phyloP scores from a whole-genome alignment of 2,797 vertebrate species.

The Setipinna tenuifilis region DNA sequence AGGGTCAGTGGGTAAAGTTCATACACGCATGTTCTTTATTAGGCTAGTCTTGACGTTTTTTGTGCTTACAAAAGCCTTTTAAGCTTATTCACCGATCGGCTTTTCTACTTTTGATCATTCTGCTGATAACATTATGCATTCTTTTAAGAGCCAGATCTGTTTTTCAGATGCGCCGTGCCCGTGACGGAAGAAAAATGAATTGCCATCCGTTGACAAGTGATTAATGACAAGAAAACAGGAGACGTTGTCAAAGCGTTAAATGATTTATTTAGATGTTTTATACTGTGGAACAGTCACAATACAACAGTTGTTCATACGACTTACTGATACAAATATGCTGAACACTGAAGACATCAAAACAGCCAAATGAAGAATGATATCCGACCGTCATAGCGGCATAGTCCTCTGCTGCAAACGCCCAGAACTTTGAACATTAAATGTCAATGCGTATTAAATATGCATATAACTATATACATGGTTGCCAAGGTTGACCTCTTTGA shows the following conservation, averaged over 20 bases:
- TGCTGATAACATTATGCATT: neutral
- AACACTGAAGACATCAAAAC: slow-evolving; percentile 76
- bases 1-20: neutral
- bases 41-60: neutral
- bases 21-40: neutral
- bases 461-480: slow-evolving; percentile 68
- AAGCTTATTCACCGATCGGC: neutral
- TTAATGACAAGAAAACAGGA: neutral
- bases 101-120: neutral
- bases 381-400: slow-evolving; percentile 1
- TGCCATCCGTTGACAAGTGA: neutral
- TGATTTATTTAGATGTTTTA: slow-evolving; percentile 86
- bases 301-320: slow-evolving; percentile 82
- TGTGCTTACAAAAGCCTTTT: neutral
- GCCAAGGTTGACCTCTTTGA: slow-evolving; percentile 39
- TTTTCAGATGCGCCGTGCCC: neutral
- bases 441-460: slow-evolving; percentile 73
- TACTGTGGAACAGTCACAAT: slow-evolving; percentile 87
- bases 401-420: slow-evolving; percentile 1
- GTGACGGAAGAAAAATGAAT: neutral
- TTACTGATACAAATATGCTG: slow-evolving; percentile 78
- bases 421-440: slow-evolving; percentile 36
- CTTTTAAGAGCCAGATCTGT: neutral
- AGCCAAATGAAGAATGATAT: slow-evolving; percentile 5
- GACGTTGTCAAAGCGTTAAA: slow-evolving; percentile 75